These are phyloP conservation scores for Drosophila buzzatii DNA, from an alignment of 2,888 invertebrate species.

Conservation along the genomic window DNA sequence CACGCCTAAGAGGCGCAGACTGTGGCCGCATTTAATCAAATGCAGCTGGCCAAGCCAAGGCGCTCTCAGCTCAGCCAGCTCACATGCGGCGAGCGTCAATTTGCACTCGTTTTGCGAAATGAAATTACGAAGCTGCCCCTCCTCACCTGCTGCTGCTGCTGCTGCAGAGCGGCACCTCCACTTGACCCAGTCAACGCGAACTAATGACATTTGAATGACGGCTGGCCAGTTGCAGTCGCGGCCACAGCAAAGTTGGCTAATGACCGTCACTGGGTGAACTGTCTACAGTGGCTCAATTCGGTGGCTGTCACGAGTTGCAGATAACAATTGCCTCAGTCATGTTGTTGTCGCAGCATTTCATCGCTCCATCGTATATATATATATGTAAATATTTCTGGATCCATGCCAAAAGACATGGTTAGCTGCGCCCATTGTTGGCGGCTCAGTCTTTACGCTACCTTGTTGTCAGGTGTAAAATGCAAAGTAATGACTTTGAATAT, in stretches of 20 bases:
- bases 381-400: conserved; percentile 53
- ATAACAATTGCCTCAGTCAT: conserved; percentile 53
- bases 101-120: conserved; percentile 55
- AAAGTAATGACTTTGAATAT: conserved; percentile 75
- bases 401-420: conserved; percentile 62
- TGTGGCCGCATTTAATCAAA: conserved; percentile 68
- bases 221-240: conserved; percentile 21
- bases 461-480: conserved; percentile 77
- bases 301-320: conserved; percentile 25
- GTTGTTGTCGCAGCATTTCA: conserved; percentile 24
- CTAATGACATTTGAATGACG: conserved; percentile 81
- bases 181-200: conserved; percentile 41
- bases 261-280: conserved; percentile 46
- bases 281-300: conserved; percentile 22
- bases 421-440: conserved; percentile 35
- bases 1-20: neutral
- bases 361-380: neutral
- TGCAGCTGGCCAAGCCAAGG: conserved; percentile 56
- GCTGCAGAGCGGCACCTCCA: no score
- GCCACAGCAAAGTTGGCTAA: conserved; percentile 62
- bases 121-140: conserved; percentile 56
- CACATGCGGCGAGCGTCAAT: conserved; percentile 49
- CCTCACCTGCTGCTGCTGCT: conserved; percentile 11
- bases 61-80: conserved; percentile 23
- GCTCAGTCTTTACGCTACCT: conserved; percentile 24